Evolutionary conservation across 2,888 invertebrate species (phyloP).

Genomic region (Phytoseiulus persimilis): DNA sequence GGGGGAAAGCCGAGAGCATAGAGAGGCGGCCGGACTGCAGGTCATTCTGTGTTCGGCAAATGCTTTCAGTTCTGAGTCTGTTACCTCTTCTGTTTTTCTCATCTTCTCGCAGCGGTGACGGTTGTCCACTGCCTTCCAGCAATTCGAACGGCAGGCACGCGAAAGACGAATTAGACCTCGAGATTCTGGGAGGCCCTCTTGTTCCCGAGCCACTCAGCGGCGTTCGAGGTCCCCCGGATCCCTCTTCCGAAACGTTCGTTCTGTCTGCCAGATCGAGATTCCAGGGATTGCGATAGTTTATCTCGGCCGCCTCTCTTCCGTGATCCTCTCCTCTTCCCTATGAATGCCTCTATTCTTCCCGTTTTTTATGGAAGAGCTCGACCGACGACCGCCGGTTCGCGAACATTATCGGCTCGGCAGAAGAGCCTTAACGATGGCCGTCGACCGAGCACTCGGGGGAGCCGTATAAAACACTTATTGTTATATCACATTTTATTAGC

Average conservation of each 20-base stretch:
- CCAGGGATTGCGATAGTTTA: background rate
- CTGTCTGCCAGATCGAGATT: no score
- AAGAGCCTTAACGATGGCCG: background rate
- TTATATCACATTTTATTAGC: constrained; percentile 5
- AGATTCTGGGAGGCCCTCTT: no score
- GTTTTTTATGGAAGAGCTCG: background rate
- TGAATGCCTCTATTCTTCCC: background rate
- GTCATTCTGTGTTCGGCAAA: no score
- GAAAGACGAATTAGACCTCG: no score
- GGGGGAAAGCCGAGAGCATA: background rate
- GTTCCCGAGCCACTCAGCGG: no score
- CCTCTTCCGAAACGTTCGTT: no score
- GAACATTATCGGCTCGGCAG: background rate
- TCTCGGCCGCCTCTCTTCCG: background rate
- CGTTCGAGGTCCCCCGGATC: no score
- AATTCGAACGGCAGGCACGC: no score
- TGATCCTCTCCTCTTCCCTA: background rate
- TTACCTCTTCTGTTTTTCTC: no score
- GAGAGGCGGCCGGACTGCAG: background rate
- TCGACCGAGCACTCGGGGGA: background rate
- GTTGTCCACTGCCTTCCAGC: no score
- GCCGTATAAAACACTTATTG: constrained; percentile 5
- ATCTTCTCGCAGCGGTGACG: no score
- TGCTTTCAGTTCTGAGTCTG: no score
- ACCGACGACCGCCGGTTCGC: background rate